Evolutionary conservation across 2,888 invertebrate genomes (phyloP).

Genomic region (Lymantria dispar): DNA sequence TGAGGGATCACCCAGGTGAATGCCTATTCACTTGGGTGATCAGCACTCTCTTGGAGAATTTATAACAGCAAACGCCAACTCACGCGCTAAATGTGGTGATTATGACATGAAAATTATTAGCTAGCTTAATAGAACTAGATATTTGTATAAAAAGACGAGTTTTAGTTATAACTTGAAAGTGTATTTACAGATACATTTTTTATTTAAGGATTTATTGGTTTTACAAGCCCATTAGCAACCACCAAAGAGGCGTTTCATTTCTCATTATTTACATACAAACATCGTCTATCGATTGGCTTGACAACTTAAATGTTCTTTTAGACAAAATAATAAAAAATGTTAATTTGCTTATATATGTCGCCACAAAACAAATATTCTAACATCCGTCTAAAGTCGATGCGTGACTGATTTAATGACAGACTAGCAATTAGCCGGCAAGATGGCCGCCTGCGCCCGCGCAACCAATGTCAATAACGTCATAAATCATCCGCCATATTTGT

Average conservation of each 20-base stretch:
- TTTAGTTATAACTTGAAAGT: not conserved
- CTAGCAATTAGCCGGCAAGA: constrained; percentile 71
- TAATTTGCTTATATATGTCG: constrained; percentile 32
- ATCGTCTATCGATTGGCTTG: constrained; percentile 22
- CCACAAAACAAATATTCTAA: constrained; percentile 38
- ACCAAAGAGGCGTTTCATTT: constrained; percentile 25
- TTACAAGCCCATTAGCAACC: constrained; percentile 5
- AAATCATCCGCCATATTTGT: constrained; percentile 77
- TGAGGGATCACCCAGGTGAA: no score
- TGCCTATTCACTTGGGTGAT: no score
- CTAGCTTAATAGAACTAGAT: no score
- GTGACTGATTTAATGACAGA: constrained; percentile 75
- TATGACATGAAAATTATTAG: no score
- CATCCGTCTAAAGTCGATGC: constrained; percentile 45
- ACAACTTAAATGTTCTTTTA: constrained; percentile 17
- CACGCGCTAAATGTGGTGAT: no score
- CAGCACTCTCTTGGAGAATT: no score
- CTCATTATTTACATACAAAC: constrained; percentile 24
- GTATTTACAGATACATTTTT: not conserved
- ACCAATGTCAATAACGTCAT: constrained; percentile 69
- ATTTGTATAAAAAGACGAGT: not conserved
- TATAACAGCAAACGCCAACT: no score
- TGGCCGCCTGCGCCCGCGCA: constrained; percentile 69
- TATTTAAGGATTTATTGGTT: not conserved
- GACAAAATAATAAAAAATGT: constrained; percentile 23